Conservation (phyloP, 1,140 invertebrate genomes). For the Drusus annulatus region DNA sequence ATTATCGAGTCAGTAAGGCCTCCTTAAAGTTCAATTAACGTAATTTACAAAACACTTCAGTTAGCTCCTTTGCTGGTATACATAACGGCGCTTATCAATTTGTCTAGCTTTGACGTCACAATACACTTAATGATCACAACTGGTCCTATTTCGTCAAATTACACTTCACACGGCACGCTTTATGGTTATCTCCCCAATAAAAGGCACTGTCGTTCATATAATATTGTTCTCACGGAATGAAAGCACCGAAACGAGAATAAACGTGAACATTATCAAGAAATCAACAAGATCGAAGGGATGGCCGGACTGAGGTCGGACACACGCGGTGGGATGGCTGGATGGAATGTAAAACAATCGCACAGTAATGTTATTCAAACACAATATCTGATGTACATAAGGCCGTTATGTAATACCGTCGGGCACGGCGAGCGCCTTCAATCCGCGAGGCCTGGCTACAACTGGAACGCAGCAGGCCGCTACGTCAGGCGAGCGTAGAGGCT, state of each 20-base stretch:
- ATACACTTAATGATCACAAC: neutral
- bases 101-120: constrained; percentile 5
- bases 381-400: constrained; percentile 35
- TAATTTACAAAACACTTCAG: neutral
- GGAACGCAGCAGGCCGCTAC: constrained; percentile 41
- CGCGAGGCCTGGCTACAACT: constrained; percentile 49
- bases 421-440: constrained; percentile 37
- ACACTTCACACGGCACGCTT: constrained; percentile 39
- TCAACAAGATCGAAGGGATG: neutral
- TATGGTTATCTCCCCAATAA: constrained; percentile 27
- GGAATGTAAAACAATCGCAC: neutral
- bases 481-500: constrained; percentile 44
- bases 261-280: neutral
- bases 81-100: constrained; percentile 31
- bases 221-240: constrained; percentile 1
- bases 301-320: neutral
- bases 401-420: constrained; percentile 52
- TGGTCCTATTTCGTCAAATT: constrained; percentile 16
- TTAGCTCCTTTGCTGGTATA: neutral
- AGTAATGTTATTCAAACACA: constrained; percentile 37
- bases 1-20: constrained; percentile 24
- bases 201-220: constrained; percentile 27
- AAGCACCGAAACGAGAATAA: neutral
- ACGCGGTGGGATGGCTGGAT: neutral
- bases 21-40: constrained; percentile 5